A percentile compares a stretch with the other conserved stretches of the same genome.
phyloP scores from a whole-genome alignment of 2,113 vertebrate genomes.

The Tachycineta bicolor region DNA sequence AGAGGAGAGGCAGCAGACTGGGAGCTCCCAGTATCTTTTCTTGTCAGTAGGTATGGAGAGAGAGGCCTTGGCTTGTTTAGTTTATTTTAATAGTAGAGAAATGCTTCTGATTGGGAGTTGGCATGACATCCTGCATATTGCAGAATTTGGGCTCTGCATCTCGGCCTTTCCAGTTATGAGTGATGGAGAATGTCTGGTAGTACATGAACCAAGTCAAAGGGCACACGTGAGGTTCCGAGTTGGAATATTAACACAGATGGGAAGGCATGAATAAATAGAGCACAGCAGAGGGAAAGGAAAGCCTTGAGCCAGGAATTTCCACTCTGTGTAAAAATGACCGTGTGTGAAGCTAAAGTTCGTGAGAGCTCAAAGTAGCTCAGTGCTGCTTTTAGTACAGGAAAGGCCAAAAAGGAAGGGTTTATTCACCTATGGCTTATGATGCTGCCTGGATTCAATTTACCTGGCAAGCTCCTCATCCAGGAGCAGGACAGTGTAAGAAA shows the following conservation, averaged over 20 bases:
- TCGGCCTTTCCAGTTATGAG: neutral
- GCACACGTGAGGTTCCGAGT: accelerated
- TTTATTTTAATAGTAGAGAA: neutral
- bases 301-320: neutral
- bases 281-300: neutral
- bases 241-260: neutral
- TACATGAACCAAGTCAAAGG: no score
- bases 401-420: neutral
- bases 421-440: neutral
- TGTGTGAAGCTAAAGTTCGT: neutral
- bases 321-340: accelerated
- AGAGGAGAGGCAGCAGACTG: neutral
- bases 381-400: neutral
- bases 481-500: neutral
- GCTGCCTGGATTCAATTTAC: neutral
- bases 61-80: neutral
- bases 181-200: neutral
- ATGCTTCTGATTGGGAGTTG: neutral
- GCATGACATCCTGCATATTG: neutral
- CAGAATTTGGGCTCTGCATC: neutral
- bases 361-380: neutral
- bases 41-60: neutral
- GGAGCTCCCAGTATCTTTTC: neutral
- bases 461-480: neutral
- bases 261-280: neutral